Conservation (phyloP, 37 sponge, comb jelly and placozoan species). For the Ianthella basta region DNA sequence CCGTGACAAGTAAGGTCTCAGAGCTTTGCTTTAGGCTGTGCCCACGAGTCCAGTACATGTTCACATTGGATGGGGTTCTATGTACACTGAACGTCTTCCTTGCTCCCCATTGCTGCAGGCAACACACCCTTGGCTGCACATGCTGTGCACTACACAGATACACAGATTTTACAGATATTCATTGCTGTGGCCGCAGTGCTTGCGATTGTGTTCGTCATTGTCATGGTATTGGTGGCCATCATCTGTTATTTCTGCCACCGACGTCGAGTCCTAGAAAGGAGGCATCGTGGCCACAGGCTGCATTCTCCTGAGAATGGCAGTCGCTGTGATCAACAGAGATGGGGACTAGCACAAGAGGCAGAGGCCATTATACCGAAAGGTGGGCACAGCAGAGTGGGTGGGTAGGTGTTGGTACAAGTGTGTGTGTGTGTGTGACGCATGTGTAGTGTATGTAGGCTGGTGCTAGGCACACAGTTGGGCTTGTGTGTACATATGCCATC, state of each 20-base stretch:
- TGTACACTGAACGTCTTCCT: no score
- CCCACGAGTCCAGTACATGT: no score
- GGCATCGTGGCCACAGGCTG: no score
- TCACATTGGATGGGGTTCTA: no score
- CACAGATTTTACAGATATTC: neutral
- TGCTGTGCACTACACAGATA: neutral
- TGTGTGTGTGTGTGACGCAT: neutral
- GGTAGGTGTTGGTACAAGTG: neutral
- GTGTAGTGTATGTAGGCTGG: neutral
- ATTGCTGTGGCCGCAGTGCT: constrained; percentile 17
- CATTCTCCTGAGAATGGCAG: no score
- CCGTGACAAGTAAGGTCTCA: no score
- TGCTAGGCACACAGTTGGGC: neutral
- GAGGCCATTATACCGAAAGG: no score
- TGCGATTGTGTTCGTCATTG: constrained; percentile 17
- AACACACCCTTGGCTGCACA: no score
- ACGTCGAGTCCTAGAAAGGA: neutral
- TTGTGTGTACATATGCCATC: neutral
- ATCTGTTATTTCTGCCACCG: constrained; percentile 19
- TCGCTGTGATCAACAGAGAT: no score
- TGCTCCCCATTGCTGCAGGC: no score
- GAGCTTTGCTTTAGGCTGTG: no score
- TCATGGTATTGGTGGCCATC: neutral
- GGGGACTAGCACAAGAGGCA: no score
- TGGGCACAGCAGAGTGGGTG: neutral